These are phyloP conservation scores for Gambusia holbrooki DNA, from an alignment of 2,113 vertebrate species.

Conservation along the genomic window DNA sequence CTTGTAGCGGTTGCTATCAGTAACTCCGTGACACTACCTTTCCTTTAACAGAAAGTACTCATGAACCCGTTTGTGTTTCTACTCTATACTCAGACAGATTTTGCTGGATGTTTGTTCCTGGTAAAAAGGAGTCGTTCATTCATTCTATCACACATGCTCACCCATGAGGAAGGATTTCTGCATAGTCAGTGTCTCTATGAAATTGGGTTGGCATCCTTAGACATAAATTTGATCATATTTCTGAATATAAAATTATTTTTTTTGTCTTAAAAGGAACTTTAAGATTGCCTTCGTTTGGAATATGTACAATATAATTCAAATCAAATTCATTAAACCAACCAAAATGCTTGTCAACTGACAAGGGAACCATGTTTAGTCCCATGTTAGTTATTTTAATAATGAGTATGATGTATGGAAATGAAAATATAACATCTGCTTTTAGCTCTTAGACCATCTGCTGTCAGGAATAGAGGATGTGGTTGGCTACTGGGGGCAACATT, in stretches of 20 bases:
- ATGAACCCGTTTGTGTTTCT: neutral
- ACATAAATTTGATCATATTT: no score
- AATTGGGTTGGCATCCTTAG: neutral
- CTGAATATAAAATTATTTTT: no score
- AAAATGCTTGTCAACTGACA: no score
- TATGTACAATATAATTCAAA: no score
- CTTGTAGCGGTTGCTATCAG: neutral
- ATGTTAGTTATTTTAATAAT: neutral
- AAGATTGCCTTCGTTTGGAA: no score
- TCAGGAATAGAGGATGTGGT: constrained; percentile 87
- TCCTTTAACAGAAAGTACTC: neutral
- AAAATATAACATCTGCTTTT: constrained; percentile 21
- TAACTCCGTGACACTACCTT: no score
- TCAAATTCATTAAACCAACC: no score
- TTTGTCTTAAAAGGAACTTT: no score
- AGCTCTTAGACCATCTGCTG: constrained; percentile 88
- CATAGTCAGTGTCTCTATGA: neutral
- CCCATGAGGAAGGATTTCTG: neutral
- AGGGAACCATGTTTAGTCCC: no score
- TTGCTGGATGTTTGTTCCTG: neutral
- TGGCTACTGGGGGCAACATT: constrained; percentile 87
- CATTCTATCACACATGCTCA: neutral
- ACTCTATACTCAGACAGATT: neutral
- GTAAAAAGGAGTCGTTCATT: neutral
- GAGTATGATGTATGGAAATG: neutral